phyloP scores from a whole-genome alignment of 2,888 invertebrate genomes.

The Phorcus lineatus region DNA sequence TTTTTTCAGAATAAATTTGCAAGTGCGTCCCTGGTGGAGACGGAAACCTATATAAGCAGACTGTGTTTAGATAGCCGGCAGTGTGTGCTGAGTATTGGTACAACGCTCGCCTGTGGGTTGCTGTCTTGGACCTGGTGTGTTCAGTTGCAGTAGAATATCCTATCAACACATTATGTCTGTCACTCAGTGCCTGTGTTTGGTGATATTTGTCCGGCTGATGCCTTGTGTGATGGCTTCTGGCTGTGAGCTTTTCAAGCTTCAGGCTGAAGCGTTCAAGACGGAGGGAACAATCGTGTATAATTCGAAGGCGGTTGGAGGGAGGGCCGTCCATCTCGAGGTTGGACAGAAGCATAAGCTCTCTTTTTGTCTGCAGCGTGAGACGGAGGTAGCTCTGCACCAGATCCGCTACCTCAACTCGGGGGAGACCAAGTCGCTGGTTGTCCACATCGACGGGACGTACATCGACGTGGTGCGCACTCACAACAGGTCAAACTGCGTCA shows the following conservation, averaged over 20 bases:
- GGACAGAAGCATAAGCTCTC: slow-evolving; percentile 26
- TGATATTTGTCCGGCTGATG: neutral
- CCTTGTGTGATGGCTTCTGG: too few relatives aligned
- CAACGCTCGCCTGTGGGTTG: too few relatives aligned
- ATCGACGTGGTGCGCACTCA: neutral
- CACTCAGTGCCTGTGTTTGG: too few relatives aligned
- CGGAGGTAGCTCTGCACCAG: slow-evolving; percentile 27
- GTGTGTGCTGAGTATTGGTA: too few relatives aligned
- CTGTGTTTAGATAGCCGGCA: too few relatives aligned
- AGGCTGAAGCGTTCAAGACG: neutral
- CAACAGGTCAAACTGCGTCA: neutral
- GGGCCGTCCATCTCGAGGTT: neutral
- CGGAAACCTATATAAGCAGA: too few relatives aligned
- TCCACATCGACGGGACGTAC: neutral
- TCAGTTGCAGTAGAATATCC: neutral
- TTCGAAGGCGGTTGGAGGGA: neutral
- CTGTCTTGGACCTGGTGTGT: too few relatives aligned
- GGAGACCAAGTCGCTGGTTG: neutral
- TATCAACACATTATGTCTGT: neutral
- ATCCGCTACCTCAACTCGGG: slow-evolving; percentile 44
- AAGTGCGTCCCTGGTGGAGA: too few relatives aligned
- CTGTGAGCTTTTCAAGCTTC: neutral
- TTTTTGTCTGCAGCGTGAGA: slow-evolving; percentile 38
- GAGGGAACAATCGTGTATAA: neutral
- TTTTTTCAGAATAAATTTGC: too few relatives aligned